Evolutionary conservation across 2,888 invertebrate species (phyloP).

Genomic region (Trissonchulus sp.): DNA sequence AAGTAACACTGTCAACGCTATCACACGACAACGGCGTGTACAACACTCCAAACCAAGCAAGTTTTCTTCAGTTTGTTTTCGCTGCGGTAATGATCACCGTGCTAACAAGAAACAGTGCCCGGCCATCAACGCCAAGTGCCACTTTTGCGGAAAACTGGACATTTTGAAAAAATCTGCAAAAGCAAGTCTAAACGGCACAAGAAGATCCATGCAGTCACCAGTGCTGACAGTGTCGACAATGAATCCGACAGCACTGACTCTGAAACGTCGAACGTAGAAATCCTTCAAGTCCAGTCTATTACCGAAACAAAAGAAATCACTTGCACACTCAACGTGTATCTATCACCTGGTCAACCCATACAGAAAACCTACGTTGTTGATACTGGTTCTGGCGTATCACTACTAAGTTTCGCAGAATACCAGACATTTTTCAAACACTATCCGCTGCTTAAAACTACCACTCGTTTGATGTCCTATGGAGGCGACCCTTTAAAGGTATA

Average conservation of each 20-base stretch:
- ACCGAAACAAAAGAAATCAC: background rate
- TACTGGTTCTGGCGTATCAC: conserved; percentile 4
- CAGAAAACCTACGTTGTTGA: background rate
- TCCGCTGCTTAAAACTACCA: background rate
- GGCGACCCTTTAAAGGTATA: background rate
- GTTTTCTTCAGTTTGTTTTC: background rate
- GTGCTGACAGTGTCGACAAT: background rate
- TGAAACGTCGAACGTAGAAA: background rate
- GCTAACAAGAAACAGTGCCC: background rate
- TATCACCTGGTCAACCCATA: background rate
- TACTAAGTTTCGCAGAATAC: background rate
- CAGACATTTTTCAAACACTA: background rate
- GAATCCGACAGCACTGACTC: background rate
- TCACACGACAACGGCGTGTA: background rate
- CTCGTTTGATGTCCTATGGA: conserved; percentile 8
- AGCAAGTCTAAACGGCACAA: background rate
- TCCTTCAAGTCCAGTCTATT: background rate
- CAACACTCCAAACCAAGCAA: background rate
- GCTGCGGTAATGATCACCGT: background rate
- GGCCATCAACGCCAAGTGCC: background rate
- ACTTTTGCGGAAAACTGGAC: background rate
- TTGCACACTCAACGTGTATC: background rate
- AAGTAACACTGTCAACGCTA: background rate
- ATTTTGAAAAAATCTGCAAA: background rate
- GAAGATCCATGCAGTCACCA: background rate